phyloP scores from a whole-genome alignment of 1,140 invertebrate species.

The Fopius arisanus region DNA sequence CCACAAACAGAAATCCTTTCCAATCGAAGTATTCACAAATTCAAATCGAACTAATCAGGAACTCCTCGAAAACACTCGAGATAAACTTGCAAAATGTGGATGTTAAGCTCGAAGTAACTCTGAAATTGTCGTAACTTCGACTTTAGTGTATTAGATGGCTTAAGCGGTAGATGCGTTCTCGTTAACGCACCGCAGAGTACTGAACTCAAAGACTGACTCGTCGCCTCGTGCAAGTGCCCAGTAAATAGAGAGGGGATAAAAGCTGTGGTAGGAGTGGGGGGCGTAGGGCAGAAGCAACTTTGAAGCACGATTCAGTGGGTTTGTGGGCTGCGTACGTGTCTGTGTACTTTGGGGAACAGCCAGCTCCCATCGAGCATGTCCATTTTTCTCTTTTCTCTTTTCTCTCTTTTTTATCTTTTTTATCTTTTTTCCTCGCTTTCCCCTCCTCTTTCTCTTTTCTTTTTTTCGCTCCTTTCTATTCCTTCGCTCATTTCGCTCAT shows the following conservation, averaged over 20 bases:
- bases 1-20: too few species aligned
- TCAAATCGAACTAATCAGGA: too few species aligned
- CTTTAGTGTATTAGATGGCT: too few species aligned
- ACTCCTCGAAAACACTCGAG: too few species aligned
- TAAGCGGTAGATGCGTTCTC: too few species aligned
- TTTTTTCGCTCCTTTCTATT: too few species aligned
- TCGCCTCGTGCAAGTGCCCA: neutral
- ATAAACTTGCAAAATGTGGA: too few species aligned
- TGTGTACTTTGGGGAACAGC: neutral
- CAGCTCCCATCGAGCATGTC: neutral
- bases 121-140: too few species aligned
- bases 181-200: neutral
- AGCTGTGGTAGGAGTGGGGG: neutral
- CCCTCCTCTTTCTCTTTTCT: neutral
- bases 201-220: neutral
- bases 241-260: neutral
- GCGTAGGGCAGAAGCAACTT: slow-evolving; percentile 21
- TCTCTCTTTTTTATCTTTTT: neutral
- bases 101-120: too few species aligned
- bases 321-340: neutral
- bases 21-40: too few species aligned
- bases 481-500: too few species aligned
- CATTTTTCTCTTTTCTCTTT: neutral
- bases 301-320: slow-evolving; percentile 5
- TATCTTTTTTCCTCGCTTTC: neutral